These are phyloP conservation scores for Macrosoma leucophasiata DNA, from an alignment of 2,888 invertebrate species.

Conservation along the genomic window DNA sequence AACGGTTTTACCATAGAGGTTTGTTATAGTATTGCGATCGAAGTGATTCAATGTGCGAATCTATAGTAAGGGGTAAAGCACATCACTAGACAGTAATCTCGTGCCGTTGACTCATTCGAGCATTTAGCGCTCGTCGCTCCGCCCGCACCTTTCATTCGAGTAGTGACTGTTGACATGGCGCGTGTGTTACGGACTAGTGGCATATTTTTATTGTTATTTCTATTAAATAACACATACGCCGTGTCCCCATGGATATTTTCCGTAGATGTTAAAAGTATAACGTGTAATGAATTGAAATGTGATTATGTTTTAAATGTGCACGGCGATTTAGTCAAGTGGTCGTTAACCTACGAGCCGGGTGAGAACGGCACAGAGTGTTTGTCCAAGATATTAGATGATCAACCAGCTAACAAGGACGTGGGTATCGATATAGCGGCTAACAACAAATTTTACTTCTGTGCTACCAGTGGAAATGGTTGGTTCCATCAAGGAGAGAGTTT, in stretches of 20 bases:
- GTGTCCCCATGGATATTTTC: slow-evolving; percentile 63
- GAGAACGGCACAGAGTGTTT: slow-evolving; percentile 35
- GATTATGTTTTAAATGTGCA: slow-evolving; percentile 49
- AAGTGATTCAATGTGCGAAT: too few species aligned
- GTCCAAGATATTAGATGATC: slow-evolving; percentile 25
- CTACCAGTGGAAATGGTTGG: slow-evolving; percentile 48
- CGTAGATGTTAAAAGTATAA: slow-evolving; percentile 40
- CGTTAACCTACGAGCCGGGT: slow-evolving; percentile 49
- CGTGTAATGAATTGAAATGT: slow-evolving; percentile 48
- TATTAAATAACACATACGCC: slow-evolving; percentile 50
- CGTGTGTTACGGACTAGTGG: slow-evolving; percentile 59
- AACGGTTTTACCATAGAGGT: too few species aligned
- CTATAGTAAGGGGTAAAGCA: too few species aligned
- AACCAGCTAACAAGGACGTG: slow-evolving; percentile 33
- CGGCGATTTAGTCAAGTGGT: slow-evolving; percentile 49
- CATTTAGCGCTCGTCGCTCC: too few species aligned
- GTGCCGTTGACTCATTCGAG: too few species aligned
- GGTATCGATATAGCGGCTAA: slow-evolving; percentile 38
- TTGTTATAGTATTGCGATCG: too few species aligned
- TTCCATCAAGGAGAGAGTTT: slow-evolving; percentile 52
- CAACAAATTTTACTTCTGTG: slow-evolving; percentile 54
- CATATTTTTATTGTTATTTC: slow-evolving; percentile 61
- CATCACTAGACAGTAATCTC: too few species aligned
- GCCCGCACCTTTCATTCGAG: slow-evolving; percentile 10
- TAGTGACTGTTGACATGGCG: slow-evolving; percentile 45